A percentile compares a stretch with the other conserved stretches of the same genome.
phyloP scores from a whole-genome alignment of 2,113 vertebrate genomes.

The Dermatemys mawii region DNA sequence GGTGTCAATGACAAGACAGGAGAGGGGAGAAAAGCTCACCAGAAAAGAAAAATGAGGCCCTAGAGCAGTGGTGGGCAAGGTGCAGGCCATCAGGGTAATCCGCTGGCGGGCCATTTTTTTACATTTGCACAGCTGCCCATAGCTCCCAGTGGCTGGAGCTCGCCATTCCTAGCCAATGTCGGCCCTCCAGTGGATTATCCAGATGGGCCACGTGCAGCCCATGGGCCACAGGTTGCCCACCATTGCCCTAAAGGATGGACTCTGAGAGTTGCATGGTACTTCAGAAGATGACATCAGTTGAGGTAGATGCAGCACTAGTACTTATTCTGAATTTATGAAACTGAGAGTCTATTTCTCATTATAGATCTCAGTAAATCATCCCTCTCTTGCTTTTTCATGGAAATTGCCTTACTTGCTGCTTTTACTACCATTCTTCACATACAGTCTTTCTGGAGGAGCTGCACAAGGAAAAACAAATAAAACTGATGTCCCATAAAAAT shows the following conservation, averaged over 20 bases:
- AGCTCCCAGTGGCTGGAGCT: too few species aligned
- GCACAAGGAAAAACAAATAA: not conserved
- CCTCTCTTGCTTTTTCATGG: constrained; percentile 1
- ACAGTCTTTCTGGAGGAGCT: not conserved
- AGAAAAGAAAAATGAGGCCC: constrained; percentile 23
- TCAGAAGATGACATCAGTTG: not conserved
- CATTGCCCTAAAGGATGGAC: not conserved
- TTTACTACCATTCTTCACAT: not conserved
- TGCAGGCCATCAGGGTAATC: not conserved
- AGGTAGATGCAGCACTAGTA: not conserved
- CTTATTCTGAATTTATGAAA: constrained; percentile 39
- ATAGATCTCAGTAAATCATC: constrained; percentile 29
- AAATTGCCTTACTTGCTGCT: constrained; percentile 30
- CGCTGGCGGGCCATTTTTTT: too few species aligned
- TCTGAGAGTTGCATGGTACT: rapidly evolving
- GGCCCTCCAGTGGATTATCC: too few species aligned
- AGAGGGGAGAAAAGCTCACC: not conserved
- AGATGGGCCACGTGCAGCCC: not conserved
- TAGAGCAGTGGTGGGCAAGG: not conserved
- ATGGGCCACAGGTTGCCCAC: too few species aligned
- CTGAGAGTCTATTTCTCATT: constrained; percentile 24
- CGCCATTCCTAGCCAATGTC: too few species aligned
- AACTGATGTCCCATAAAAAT: rapidly evolving
- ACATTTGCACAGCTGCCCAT: too few species aligned
- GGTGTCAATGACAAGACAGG: not conserved